These are phyloP conservation scores for Thymelicus sylvestris DNA, from an alignment of 2,888 invertebrate species.

Conservation along the genomic window DNA sequence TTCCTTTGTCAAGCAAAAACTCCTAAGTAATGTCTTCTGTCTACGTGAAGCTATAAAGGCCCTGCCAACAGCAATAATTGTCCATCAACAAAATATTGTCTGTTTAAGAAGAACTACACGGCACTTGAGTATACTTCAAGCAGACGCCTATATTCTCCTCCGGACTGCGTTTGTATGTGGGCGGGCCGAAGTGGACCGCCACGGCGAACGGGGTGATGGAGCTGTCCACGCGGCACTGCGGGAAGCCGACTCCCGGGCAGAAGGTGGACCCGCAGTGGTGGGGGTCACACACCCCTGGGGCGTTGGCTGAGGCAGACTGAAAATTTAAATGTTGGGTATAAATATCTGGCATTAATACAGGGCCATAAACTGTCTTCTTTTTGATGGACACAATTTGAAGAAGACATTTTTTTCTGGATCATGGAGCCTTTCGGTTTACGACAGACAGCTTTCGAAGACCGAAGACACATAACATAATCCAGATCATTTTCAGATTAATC, in stretches of 20 bases:
- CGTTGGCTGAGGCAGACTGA: conserved; percentile 53
- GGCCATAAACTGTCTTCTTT: no score
- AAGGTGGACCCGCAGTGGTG: conserved; percentile 91
- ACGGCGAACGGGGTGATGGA: conserved; percentile 91
- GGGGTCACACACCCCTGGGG: conserved; percentile 89
- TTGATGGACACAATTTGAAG: no score
- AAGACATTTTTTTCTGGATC: no score
- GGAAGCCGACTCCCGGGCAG: conserved; percentile 80
- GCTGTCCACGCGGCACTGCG: conserved; percentile 88
- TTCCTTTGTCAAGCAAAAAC: no score
- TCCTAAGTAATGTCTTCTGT: no score
- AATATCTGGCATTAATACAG: no score
- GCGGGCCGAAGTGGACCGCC: conserved; percentile 91
- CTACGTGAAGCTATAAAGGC: no score
- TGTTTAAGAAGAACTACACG: conserved; percentile 76
- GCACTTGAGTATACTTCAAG: conserved; percentile 88
- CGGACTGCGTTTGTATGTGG: conserved; percentile 86
- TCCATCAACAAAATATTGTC: background rate
- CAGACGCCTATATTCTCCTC: conserved; percentile 94
- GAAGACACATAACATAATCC: no score
- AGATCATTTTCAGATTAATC: no score
- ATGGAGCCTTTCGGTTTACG: no score
- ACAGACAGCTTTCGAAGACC: no score
- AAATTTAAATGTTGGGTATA: background rate
- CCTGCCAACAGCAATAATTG: no score